Conservation (phyloP, 2,797 vertebrate genomes). For the Limosa lapponica region DNA sequence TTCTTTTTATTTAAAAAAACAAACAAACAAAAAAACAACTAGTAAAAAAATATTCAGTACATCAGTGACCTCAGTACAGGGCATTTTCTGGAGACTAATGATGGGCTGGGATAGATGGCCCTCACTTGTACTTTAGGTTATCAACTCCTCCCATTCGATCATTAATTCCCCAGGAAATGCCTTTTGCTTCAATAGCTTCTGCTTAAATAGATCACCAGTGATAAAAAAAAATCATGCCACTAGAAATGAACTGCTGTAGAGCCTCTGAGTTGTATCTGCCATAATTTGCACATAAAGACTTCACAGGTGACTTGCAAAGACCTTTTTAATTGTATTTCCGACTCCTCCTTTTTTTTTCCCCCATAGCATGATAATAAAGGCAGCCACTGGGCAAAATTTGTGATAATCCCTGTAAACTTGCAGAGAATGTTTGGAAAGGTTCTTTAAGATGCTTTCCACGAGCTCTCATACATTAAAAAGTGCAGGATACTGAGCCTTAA, state of each 20-base stretch:
- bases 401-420: not conserved
- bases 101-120: conserved; percentile 49
- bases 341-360: not conserved
- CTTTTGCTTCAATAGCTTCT: conserved; percentile 44
- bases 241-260: conserved; percentile 43
- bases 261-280: not conserved
- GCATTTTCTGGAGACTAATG: conserved; percentile 55
- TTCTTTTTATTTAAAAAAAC: not conserved
- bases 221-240: not conserved
- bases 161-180: conserved; percentile 65
- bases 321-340: not conserved
- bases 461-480: not conserved
- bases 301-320: conserved; percentile 21
- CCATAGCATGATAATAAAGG: not conserved
- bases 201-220: conserved; percentile 54
- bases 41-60: not conserved
- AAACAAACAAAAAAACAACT: not conserved
- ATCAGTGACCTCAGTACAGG: conserved; percentile 40
- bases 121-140: conserved; percentile 56
- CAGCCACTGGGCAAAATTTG: not conserved
- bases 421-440: not conserved
- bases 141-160: conserved; percentile 60
- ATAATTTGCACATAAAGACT: not conserved
- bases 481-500: conserved; percentile 3
- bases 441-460: not conserved